Percentiles rank a stretch among this genome's conserved stretches.
Conservation (phyloP, 2,888 invertebrate genomes). For the Melanostoma scalare region DNA sequence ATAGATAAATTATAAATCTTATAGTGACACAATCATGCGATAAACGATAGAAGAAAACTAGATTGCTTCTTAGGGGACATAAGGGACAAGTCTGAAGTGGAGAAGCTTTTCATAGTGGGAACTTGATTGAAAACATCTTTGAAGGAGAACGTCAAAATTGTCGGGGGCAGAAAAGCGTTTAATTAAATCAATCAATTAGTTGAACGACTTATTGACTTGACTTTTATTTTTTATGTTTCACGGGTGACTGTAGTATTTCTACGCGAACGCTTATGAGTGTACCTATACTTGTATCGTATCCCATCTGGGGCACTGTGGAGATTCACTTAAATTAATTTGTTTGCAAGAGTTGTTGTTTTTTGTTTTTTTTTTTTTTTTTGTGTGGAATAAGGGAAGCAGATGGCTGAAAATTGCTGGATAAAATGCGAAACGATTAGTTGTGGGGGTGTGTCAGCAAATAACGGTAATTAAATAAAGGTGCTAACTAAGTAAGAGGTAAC, state of each 20-base stretch:
- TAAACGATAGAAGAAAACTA: constrained; percentile 36
- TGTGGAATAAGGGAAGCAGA: constrained; percentile 20
- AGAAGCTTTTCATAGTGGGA: constrained; percentile 35
- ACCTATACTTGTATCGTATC: constrained; percentile 6
- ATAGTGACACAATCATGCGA: constrained; percentile 57
- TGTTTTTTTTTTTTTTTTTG: background rate
- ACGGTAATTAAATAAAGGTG: too few species aligned
- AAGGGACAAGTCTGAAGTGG: constrained; percentile 2
- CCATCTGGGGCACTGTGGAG: background rate
- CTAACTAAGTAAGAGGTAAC: too few species aligned
- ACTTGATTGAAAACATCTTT: constrained; percentile 60
- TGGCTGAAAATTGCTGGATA: constrained; percentile 22
- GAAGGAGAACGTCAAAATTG: constrained; percentile 43
- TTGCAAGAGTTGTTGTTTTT: constrained; percentile 25
- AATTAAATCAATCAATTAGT: constrained; percentile 72
- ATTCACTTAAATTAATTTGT: constrained; percentile 46
- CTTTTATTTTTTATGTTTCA: constrained; percentile 20
- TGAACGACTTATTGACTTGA: constrained; percentile 65
- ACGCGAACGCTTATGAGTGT: constrained; percentile 34
- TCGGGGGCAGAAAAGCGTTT: constrained; percentile 65
- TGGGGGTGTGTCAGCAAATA: too few species aligned
- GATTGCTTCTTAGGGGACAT: background rate
- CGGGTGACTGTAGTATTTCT: constrained; percentile 18
- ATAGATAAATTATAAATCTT: constrained; percentile 63
- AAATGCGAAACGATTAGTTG: too few species aligned